Evolutionary conservation across 2,888 invertebrate genomes (phyloP), one percentile per base, ranked within the genome.

Genomic region (Leptinotarsa rubiginosa): DNA sequence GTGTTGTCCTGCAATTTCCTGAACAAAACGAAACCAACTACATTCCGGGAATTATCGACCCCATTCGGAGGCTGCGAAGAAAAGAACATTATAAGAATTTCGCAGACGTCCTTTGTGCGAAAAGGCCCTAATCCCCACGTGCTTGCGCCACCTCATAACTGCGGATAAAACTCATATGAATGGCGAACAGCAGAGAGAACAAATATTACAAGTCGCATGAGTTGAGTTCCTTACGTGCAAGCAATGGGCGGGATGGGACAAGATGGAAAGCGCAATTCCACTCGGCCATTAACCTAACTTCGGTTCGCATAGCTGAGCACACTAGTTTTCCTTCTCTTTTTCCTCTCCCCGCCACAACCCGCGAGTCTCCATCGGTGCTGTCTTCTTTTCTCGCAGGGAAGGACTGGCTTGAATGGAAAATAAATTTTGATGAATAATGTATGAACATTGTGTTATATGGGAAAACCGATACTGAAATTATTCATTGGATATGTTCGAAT

Each of bases 211-310:
- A 87, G 86, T 86, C 85, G 87, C 87, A 86, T 87, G 87, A 87
- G 87, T 87, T 87, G 87, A 86, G 86, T 86, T 87, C 84, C 87
- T 87, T 88, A 87, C 87, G 88, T 88, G 88, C 87, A 85, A 85
- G 85, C 86, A 86, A 87, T 87, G 85, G 88, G 84, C 85, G 86
- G 87, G 85, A 86, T 88, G 83, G 81, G 82, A 88, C 88, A 91
- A 91, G 92, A 91, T 90, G 91, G 91, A 91, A 91, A 91, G 91
- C 90, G 91, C 91, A 91, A 92, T 92, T 92, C 91, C 92, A 90
- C 90, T 91, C 91, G 91, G 90, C 91, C 91, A 91, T 91, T 91
- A 91, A 91, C 91, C 91, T 89, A 91, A 90, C 91, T 89, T 90
- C 88, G 78, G 73, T 90, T 91, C 91, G 91, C 91, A 91, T 91